phyloP scores from a whole-genome alignment of 2,113 vertebrate species.

The Hydropotes inermis region DNA sequence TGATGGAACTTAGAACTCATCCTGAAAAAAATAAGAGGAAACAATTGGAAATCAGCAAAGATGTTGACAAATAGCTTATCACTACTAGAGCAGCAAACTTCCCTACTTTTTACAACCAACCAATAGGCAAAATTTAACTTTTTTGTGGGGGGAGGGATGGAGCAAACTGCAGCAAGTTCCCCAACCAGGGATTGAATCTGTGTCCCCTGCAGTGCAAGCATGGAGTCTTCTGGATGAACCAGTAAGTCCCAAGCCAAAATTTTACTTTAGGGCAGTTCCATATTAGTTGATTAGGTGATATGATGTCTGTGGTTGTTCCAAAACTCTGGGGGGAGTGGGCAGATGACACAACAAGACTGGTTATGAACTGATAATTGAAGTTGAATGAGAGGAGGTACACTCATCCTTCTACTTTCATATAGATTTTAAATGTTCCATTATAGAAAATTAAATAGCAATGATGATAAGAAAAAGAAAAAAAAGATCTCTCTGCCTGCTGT shows the following conservation, averaged over 20 bases:
- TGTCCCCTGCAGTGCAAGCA: neutral
- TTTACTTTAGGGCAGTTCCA: neutral
- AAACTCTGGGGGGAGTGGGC: neutral
- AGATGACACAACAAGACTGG: neutral
- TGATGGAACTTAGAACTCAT: neutral
- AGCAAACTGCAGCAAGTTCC: neutral
- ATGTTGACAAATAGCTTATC: neutral
- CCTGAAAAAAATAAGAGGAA: neutral
- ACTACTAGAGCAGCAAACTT: neutral
- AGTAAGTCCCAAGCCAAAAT: neutral
- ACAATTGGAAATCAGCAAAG: neutral
- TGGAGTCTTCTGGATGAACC: neutral
- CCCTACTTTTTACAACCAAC: neutral
- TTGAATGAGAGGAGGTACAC: neutral
- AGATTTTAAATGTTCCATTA: neutral
- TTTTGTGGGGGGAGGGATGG: rapidly evolving
- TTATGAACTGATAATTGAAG: neutral
- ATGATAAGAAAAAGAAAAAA: neutral
- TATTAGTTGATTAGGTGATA: neutral
- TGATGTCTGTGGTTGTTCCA: neutral
- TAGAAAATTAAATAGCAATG: neutral
- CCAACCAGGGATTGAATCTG: neutral
- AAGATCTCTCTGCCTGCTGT: neutral
- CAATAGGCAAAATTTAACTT: neutral
- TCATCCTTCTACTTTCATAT: neutral